Conservation (phyloP, 2,888 invertebrate genomes). For the Drosophila anceps region DNA sequence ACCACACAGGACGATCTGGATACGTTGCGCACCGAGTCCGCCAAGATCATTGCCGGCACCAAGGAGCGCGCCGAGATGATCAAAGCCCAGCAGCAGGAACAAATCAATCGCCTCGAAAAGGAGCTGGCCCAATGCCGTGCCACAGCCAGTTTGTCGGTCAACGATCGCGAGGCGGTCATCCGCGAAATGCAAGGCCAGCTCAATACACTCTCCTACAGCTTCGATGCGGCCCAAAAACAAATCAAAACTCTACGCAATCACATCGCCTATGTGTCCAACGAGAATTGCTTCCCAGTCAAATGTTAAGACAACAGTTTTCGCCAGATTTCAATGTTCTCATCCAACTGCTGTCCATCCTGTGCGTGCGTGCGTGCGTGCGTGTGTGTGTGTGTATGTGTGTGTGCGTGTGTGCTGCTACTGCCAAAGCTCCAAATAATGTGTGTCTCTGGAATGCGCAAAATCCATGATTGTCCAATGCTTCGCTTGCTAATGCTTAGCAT, state of each 20-base stretch:
- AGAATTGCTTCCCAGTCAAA: conserved; percentile 84
- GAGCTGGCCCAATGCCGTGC: conserved; percentile 85
- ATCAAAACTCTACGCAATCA: conserved; percentile 84
- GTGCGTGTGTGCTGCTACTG: background rate
- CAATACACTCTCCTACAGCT: conserved; percentile 83
- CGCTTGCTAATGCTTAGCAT: background rate
- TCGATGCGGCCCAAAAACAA: conserved; percentile 84
- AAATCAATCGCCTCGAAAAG: conserved; percentile 83
- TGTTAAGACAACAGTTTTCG: conserved; percentile 55
- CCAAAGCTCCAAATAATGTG: background rate
- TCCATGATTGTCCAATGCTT: background rate
- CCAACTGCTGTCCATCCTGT: background rate
- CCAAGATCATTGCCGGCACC: conserved; percentile 83
- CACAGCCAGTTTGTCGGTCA: conserved; percentile 82
- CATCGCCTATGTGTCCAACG: conserved; percentile 83
- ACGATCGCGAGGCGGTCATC: conserved; percentile 84
- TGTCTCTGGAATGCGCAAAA: conserved; percentile 3
- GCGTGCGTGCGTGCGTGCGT: background rate
- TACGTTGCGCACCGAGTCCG: conserved; percentile 83
- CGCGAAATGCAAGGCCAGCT: conserved; percentile 84
- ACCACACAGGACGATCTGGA: conserved; percentile 83
- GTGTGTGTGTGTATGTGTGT: background rate
- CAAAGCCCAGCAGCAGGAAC: conserved; percentile 75
- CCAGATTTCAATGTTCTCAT: background rate
- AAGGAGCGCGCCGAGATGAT: conserved; percentile 83